Evolutionary conservation across 1,140 invertebrate species (phyloP).

Genomic region (Linepithema humile): DNA sequence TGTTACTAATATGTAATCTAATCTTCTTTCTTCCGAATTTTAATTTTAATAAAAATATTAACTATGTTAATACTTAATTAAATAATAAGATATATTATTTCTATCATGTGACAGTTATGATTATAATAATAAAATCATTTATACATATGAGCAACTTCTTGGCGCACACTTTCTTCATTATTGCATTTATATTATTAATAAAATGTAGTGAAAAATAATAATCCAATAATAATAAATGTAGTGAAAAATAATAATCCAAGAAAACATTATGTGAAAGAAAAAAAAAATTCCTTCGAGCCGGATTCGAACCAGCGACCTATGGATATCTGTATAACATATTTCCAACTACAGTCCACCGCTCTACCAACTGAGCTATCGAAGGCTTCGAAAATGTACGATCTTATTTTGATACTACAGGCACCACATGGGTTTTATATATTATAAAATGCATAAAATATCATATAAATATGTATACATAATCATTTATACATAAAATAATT

Average conservation of each 20-base stretch:
- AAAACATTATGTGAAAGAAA: constrained; percentile 2
- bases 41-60: not conserved
- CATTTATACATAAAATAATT: not conserved
- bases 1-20: not conserved
- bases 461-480: not conserved
- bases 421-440: not conserved
- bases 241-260: not conserved
- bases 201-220: too few relatives aligned
- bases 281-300: constrained; percentile 74
- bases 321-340: constrained; percentile 48
- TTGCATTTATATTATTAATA: too few relatives aligned
- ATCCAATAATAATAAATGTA: not conserved
- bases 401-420: not conserved
- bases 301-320: constrained; percentile 78
- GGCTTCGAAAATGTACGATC: constrained; percentile 73
- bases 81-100: constrained; percentile 23
- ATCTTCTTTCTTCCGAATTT: not conserved
- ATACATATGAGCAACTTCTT: too few relatives aligned
- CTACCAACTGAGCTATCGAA: constrained; percentile 95
- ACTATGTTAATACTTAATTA: not conserved
- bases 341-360: constrained; percentile 93
- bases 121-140: too few relatives aligned
- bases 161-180: not conserved
- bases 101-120: too few relatives aligned
- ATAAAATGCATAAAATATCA: not conserved